Conservation (phyloP, 1,140 invertebrate genomes). For the Aphelinus atriplicis region DNA sequence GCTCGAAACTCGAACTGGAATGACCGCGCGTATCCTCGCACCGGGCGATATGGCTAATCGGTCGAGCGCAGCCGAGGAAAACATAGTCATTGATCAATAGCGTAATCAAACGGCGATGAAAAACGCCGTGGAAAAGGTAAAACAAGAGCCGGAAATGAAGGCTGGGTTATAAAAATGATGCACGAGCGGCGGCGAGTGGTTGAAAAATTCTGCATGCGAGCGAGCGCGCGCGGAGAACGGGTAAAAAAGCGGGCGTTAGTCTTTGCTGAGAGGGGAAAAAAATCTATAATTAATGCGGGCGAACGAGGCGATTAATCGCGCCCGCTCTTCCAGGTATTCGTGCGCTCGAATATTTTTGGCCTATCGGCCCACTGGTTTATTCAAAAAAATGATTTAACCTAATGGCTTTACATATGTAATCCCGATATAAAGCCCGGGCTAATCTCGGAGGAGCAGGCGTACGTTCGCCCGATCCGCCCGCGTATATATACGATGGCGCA, state of each 20-base stretch:
- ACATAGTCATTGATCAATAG: too few species aligned
- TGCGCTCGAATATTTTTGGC: conserved; percentile 51
- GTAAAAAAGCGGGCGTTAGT: conserved; percentile 17
- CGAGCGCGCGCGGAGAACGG: not conserved
- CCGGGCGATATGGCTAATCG: too few species aligned
- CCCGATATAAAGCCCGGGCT: conserved; percentile 64
- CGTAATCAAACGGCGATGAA: too few species aligned
- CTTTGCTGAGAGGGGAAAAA: conserved; percentile 22
- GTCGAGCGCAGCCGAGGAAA: too few species aligned
- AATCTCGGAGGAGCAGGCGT: conserved; percentile 61
- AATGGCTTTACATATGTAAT: conserved; percentile 67
- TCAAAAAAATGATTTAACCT: conserved; percentile 67
- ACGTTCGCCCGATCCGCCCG: too few species aligned
- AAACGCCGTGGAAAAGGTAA: not conserved
- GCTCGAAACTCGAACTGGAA: too few species aligned
- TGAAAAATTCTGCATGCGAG: not conserved
- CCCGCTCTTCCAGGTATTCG: conserved; percentile 37
- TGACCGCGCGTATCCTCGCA: too few species aligned
- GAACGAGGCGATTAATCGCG: conserved; percentile 46
- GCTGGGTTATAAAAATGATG: too few species aligned
- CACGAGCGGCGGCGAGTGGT: too few species aligned
- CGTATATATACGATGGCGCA: not conserved
- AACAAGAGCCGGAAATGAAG: not conserved
- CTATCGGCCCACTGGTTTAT: conserved; percentile 59
- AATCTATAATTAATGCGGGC: conserved; percentile 31